phyloP scores from a whole-genome alignment of 2,888 invertebrate species.

The Crocallis elinguaria region DNA sequence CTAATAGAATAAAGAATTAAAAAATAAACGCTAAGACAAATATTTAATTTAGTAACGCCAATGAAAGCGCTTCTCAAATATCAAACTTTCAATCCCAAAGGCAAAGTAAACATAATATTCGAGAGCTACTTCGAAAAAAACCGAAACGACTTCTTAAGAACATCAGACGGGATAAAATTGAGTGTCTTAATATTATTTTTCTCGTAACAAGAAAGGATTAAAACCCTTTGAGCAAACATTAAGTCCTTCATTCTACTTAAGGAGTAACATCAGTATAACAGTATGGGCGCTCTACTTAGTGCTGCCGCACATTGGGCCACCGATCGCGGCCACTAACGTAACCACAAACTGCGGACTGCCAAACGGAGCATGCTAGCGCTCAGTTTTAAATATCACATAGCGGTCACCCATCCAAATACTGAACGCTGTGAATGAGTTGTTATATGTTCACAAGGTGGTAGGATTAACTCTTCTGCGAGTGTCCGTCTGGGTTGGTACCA shows the following conservation, averaged over 20 bases:
- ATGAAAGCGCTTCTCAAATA: constrained; percentile 1
- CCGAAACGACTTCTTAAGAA: constrained; percentile 20
- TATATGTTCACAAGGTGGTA: no score
- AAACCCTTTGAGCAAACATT: constrained; percentile 25
- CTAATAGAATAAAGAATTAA: no score
- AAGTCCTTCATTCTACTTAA: constrained; percentile 26
- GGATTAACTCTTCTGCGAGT: no score
- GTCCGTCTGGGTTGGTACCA: no score
- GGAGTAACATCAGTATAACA: constrained; percentile 2
- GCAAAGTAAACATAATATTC: constrained; percentile 18
- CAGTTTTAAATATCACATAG: no score
- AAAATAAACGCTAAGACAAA: background rate
- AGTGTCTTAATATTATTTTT: constrained; percentile 26
- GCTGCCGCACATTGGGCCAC: no score
- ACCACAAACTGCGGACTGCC: no score
- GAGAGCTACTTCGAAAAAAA: constrained; percentile 11
- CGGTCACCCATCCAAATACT: no score
- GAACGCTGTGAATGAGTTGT: no score
- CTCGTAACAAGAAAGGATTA: constrained; percentile 22
- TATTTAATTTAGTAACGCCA: background rate
- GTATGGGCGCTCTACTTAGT: constrained; percentile 5
- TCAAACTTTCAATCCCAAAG: constrained; percentile 4
- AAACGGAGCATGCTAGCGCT: no score
- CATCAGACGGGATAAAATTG: constrained; percentile 24
- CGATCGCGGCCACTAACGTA: no score